A percentile compares a stretch with the other conserved stretches of the same genome.
phyloP scores from a whole-genome alignment of 2,797 vertebrate species.

The Pogonophryne albipinna region DNA sequence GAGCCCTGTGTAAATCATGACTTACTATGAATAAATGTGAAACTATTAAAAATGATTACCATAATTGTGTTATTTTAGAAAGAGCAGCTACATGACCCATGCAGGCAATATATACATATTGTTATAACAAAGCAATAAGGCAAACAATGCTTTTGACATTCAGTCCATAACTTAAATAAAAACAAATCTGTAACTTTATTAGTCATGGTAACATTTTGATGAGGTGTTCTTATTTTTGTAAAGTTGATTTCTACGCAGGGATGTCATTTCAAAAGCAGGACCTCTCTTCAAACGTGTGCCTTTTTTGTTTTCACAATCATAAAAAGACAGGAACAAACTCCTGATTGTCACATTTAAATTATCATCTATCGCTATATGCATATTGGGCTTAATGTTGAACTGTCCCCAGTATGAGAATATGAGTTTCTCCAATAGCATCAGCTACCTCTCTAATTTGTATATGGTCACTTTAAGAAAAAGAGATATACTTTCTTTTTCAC shows the following conservation, averaged over 20 bases:
- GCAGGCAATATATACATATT: neutral
- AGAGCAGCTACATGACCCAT: neutral
- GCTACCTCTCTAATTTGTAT: too few relatives aligned
- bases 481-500: too few relatives aligned
- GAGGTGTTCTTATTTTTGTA: neutral
- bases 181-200: neutral
- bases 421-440: too few relatives aligned
- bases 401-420: slow-evolving; percentile 6
- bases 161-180: neutral
- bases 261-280: neutral
- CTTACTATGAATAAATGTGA: neutral
- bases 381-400: slow-evolving; percentile 27
- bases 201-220: neutral
- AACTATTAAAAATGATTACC: neutral
- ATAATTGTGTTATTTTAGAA: neutral
- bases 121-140: too few relatives aligned
- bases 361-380: slow-evolving; percentile 1
- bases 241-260: neutral
- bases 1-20: neutral
- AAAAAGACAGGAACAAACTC: too few relatives aligned
- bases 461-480: too few relatives aligned
- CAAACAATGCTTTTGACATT: too few relatives aligned
- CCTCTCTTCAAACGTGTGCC: neutral
- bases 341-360: neutral
- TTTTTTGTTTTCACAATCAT: neutral